A percentile compares a stretch with the other conserved stretches of the same genome.
Evolutionary conservation across 35 echinoderm and acorn worm genomes (phyloP).

Genomic region (Patiria miniata): DNA sequence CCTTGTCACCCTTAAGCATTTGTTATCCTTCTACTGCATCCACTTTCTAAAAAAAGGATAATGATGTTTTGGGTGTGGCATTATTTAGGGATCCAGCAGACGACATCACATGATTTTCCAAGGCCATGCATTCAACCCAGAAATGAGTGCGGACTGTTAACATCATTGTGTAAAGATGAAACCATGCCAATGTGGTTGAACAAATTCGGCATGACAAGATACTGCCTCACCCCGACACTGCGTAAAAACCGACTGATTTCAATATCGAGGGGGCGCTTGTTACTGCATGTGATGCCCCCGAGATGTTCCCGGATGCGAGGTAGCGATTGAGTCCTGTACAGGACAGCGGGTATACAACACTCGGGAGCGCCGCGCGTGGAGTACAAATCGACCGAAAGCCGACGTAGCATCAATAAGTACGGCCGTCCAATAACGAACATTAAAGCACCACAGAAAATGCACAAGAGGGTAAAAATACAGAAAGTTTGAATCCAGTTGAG

Average conservation of each 20-base stretch:
- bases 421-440: slow-evolving; percentile 36
- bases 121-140: slow-evolving; percentile 1
- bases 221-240: not conserved
- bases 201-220: slow-evolving; percentile 45
- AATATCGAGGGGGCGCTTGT: slow-evolving; percentile 26
- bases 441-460: not conserved
- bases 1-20: no score
- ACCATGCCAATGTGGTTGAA: slow-evolving; percentile 50
- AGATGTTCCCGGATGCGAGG: not conserved
- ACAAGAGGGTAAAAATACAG: not conserved
- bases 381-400: not conserved
- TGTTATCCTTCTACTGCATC: no score
- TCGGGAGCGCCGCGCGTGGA: not conserved
- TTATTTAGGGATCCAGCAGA: no score
- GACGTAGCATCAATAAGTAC: slow-evolving; percentile 8
- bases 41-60: no score
- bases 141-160: slow-evolving; percentile 38
- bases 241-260: slow-evolving; percentile 32
- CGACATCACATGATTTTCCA: no score
- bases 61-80: no score
- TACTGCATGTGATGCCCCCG: not conserved
- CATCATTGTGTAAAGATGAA: slow-evolving; percentile 31
- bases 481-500: not conserved
- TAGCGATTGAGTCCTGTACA: slow-evolving; percentile 26
- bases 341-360: slow-evolving; percentile 47